Percentiles rank a stretch among this genome's conserved stretches.
These are phyloP conservation scores for Cherax quadricarinatus DNA, from an alignment of 1,140 invertebrate species.

Conservation along the genomic window DNA sequence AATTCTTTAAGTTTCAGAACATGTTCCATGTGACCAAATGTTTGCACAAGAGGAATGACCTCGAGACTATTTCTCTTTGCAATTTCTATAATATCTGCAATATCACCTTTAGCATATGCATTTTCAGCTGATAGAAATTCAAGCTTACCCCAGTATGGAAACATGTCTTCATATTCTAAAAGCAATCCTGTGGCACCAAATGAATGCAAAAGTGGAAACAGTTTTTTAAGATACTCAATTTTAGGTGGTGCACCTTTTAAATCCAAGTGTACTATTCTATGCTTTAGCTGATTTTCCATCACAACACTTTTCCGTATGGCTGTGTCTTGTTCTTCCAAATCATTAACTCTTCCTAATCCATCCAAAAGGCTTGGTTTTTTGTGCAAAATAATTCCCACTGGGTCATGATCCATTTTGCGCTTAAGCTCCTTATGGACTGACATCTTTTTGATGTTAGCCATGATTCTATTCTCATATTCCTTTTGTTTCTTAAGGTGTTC, in stretches of 20 bases:
- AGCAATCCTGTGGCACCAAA: constrained; percentile 81
- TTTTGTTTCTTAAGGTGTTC: constrained; percentile 59
- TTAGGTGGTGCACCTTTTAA: constrained; percentile 78
- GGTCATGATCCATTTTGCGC: constrained; percentile 58
- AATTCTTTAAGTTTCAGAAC: constrained; percentile 89
- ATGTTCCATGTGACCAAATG: constrained; percentile 96
- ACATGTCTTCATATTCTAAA: constrained; percentile 99
- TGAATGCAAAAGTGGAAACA: constrained; percentile 78
- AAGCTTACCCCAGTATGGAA: constrained; percentile 88
- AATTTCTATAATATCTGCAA: constrained; percentile 81
- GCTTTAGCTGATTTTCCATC: constrained; percentile 53
- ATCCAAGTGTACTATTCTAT: constrained; percentile 77
- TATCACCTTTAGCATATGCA: constrained; percentile 85
- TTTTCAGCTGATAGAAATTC: constrained; percentile 84
- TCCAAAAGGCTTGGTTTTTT: constrained; percentile 41
- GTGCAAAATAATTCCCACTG: constrained; percentile 60
- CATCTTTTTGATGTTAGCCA: constrained; percentile 64
- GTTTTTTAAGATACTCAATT: constrained; percentile 75
- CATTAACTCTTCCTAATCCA: constrained; percentile 35
- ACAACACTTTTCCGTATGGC: constrained; percentile 35
- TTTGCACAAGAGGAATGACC: constrained; percentile 95
- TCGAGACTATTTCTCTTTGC: constrained; percentile 84
- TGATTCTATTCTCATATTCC: constrained; percentile 57
- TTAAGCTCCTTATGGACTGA: constrained; percentile 35
- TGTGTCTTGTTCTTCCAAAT: constrained; percentile 34